Conservation (phyloP, 2,113 vertebrate genomes). For the Mormyrus lacerda region DNA sequence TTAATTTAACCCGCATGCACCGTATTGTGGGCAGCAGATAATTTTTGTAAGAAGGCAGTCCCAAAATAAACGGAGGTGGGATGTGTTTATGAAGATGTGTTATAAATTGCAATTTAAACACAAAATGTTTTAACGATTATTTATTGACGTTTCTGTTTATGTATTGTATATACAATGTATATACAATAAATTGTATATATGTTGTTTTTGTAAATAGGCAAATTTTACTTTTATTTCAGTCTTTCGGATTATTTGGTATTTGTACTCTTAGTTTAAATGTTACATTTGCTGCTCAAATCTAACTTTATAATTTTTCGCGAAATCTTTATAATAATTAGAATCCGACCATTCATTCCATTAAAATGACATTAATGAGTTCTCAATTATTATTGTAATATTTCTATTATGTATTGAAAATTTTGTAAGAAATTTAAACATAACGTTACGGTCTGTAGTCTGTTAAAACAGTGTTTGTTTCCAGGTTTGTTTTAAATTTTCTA, state of each 20-base stretch:
- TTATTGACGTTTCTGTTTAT: background rate
- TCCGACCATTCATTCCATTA: background rate
- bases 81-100: background rate
- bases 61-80: constrained; percentile 58
- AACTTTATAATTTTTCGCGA: background rate
- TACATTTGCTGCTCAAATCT: background rate
- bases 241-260: background rate
- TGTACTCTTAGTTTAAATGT: background rate
- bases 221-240: background rate
- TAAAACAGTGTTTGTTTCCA: background rate
- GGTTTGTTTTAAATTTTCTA: background rate
- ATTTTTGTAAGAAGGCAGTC: background rate
- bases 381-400: background rate
- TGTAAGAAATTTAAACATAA: background rate
- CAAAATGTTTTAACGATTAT: background rate
- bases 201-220: background rate
- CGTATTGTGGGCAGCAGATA: background rate
- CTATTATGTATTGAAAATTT: background rate
- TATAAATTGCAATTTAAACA: background rate
- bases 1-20: background rate
- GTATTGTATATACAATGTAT: background rate
- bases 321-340: background rate
- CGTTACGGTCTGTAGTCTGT: background rate
- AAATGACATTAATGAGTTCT: background rate
- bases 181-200: background rate